A percentile compares a stretch with the other conserved stretches of the same genome.
Evolutionary conservation across 2,888 invertebrate species (phyloP).

Genomic region (Eretmocerus hayati): DNA sequence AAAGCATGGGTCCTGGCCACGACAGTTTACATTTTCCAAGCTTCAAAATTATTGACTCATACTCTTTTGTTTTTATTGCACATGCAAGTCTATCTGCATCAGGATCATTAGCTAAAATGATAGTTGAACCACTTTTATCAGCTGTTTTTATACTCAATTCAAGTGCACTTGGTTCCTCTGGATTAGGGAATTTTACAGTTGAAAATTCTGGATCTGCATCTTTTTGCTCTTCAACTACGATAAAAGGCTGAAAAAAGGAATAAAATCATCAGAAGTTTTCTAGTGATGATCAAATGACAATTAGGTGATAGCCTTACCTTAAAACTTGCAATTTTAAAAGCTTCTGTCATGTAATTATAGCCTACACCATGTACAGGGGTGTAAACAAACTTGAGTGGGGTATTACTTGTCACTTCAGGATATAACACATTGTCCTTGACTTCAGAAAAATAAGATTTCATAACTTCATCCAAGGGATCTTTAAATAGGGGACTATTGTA

Average conservation of each 20-base stretch:
- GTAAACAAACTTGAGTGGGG: conserved; percentile 68
- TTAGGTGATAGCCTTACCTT: conserved; percentile 48
- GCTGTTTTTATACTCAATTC: conserved; percentile 74
- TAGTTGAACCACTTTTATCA: conserved; percentile 56
- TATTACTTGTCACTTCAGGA: conserved; percentile 53
- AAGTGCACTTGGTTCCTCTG: conserved; percentile 84
- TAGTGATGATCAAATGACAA: too few relatives aligned
- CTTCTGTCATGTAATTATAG: conserved; percentile 65
- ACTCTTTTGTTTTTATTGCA: conserved; percentile 73
- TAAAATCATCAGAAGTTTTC: neutral
- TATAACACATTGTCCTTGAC: conserved; percentile 53
- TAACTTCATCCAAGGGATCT: conserved; percentile 67
- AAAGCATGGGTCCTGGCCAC: too few relatives aligned
- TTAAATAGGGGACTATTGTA: conserved; percentile 51
- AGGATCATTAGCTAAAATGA: conserved; percentile 95
- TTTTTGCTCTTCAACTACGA: conserved; percentile 67
- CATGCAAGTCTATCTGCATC: conserved; percentile 91
- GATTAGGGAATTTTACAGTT: conserved; percentile 96
- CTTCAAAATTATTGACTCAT: conserved; percentile 26
- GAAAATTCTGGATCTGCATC: conserved; percentile 94
- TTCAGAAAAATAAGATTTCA: conserved; percentile 59
- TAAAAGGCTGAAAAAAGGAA: conserved; percentile 49
- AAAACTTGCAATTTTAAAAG: conserved; percentile 69
- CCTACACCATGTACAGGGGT: conserved; percentile 99
- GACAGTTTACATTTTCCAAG: too few relatives aligned